Evolutionary conservation across 2,797 vertebrate species (phyloP).

Genomic region (Danio choprae): DNA sequence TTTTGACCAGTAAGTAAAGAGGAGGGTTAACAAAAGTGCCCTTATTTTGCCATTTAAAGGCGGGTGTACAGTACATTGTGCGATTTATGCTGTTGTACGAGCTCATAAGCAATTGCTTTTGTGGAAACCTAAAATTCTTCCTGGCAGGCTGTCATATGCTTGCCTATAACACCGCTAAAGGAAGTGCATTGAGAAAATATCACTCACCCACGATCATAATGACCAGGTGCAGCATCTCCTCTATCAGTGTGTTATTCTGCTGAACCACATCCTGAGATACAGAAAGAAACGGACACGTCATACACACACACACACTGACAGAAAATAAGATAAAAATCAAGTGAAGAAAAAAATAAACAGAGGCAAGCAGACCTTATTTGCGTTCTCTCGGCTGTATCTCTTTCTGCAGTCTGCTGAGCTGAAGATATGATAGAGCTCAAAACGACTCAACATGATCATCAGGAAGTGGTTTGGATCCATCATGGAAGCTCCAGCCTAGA

Average conservation of each 20-base stretch:
- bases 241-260: conserved; percentile 96
- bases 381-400: conserved; percentile 86
- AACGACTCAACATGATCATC: conserved; percentile 95
- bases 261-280: conserved; percentile 88
- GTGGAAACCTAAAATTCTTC: too few relatives aligned
- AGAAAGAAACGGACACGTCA: not conserved
- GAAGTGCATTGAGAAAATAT: not conserved
- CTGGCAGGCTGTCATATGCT: not conserved
- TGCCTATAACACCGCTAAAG: not conserved
- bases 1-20: too few relatives aligned
- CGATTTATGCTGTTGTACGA: too few relatives aligned
- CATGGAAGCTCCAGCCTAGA: conserved; percentile 94
- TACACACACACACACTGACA: not conserved
- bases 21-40: too few relatives aligned
- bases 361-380: conserved; percentile 85
- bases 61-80: too few relatives aligned
- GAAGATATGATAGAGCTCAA: conserved; percentile 95
- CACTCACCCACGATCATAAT: conserved; percentile 94
- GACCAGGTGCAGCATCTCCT: conserved; percentile 96
- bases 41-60: too few relatives aligned
- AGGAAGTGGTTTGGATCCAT: conserved; percentile 99
- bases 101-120: too few relatives aligned
- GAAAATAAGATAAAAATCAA: too few relatives aligned
- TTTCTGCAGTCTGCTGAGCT: conserved; percentile 90
- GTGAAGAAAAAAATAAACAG: not conserved